phyloP scores from a whole-genome alignment of 2,797 vertebrate genomes.

The Heteromormyrus szaboi region DNA sequence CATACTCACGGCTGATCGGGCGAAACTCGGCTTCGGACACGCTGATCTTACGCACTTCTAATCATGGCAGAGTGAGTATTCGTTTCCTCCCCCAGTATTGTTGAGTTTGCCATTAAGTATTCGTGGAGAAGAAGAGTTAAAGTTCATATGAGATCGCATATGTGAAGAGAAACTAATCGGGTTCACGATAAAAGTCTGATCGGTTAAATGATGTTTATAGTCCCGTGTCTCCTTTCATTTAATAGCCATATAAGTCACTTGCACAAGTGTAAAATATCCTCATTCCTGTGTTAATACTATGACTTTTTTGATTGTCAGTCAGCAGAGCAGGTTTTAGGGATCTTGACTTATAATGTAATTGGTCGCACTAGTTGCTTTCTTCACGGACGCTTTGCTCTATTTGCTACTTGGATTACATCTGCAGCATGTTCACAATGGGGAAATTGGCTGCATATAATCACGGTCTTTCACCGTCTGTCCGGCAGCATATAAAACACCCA shows the following conservation, averaged over 20 bases:
- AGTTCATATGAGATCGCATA: neutral
- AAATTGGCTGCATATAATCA: neutral
- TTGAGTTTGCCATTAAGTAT: neutral
- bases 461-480: neutral
- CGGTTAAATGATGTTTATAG: neutral
- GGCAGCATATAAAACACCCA: neutral
- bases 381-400: neutral
- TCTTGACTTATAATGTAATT: neutral
- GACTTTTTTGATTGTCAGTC: neutral
- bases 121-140: neutral
- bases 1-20: constrained; percentile 3
- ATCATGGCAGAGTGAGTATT: constrained; percentile 65
- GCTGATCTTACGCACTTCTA: neutral
- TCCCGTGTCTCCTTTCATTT: neutral
- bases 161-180: neutral
- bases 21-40: constrained; percentile 28
- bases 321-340: neutral
- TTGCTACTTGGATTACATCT: neutral
- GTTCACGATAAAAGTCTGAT: neutral
- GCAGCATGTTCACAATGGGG: neutral
- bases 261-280: neutral
- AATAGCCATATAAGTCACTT: neutral
- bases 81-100: neutral
- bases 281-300: neutral
- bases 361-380: neutral